Evolutionary conservation across 30 jellyfish, hydroid and myxozoan genomes (phyloP), one percentile per base, ranked within the genome.

Genomic region (Hydra vulgaris): DNA sequence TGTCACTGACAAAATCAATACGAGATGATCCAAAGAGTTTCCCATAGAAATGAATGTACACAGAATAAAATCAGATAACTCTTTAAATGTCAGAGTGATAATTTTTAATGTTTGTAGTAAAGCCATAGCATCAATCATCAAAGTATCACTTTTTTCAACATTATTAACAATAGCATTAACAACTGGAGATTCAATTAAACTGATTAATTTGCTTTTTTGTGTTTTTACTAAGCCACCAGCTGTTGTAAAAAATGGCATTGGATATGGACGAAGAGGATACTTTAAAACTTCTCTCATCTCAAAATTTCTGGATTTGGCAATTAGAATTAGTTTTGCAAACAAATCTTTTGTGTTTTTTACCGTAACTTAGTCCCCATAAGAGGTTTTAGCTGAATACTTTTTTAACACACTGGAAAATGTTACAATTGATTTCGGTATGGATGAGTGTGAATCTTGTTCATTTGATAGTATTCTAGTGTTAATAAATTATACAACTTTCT

Each of bases 1-100:
- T 77, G 89, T 84, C 89, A n/a, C n/a, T n/a, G n/a, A 78, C 94
- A 22, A 84, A 78, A 71, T 84, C 89, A 70, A 84, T 71, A 56
- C 71, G 71, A n/a, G 71, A 56, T 15, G 71, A 56, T 56, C 71
- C 71, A 56, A 56, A n/a, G 18, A 56, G 71, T 56, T 56, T 56
- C 71, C 71, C 17, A 56, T 56, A 56, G 71, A 56, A 76, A 83
- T 61, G 54, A 83, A 20, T 71, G 53, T 74, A 17, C 27, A 21
- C 53, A 77, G 52, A 72, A 66, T 19, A 66, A 72, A 70, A 1
- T 52, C 76, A 15, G 92, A 83, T 27, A 79, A 77, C 84, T 84
- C 89, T 0, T n/a, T n/a, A n/a, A n/a, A n/a, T n/a, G n/a, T n/a
- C n/a, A n/a, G n/a, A n/a, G n/a, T n/a, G n/a, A n/a, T n/a, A n/a